Percentiles rank a stretch among this genome's conserved stretches.
Evolutionary conservation across 2,888 invertebrate genomes (phyloP).

Genomic region (Penaeus monodon): DNA sequence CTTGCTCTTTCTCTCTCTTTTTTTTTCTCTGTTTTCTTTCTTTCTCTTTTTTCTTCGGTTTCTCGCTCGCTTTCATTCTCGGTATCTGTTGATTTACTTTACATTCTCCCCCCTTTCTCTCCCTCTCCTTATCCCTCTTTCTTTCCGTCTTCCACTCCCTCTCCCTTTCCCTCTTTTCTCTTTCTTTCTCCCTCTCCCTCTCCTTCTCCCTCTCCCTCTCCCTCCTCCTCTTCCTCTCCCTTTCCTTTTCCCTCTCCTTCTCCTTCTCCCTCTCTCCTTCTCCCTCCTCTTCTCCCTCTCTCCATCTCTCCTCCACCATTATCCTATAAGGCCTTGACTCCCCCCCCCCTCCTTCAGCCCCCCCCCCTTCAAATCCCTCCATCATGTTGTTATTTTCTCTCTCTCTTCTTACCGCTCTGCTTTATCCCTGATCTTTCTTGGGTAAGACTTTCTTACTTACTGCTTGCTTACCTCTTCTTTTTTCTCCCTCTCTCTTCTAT

Average conservation of each 20-base stretch:
- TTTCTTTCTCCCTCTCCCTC: not conserved
- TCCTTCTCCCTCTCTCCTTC: not conserved
- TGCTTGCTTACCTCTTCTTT: conserved; percentile 12
- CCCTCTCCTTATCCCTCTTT: not conserved
- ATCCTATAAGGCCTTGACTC: not conserved
- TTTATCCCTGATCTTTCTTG: not conserved
- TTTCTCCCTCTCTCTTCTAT: not conserved
- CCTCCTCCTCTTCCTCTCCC: not conserved
- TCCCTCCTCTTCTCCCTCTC: not conserved
- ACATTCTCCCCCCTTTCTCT: not conserved
- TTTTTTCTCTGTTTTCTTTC: not conserved
- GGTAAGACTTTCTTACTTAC: not conserved
- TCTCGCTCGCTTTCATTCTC: not conserved
- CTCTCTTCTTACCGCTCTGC: not conserved
- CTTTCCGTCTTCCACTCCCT: not conserved
- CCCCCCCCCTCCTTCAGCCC: not conserved
- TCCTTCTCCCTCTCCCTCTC: not conserved
- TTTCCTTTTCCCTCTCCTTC: not conserved
- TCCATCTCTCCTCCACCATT: not conserved
- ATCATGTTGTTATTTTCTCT: not conserved
- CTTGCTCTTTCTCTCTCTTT: not conserved
- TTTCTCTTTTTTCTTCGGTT: not conserved
- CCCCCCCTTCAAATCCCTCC: conserved; percentile 1
- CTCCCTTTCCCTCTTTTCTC: not conserved
- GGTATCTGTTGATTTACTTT: not conserved